Evolutionary conservation across 2,888 invertebrate species (phyloP).

Genomic region (Dugesia japonica): DNA sequence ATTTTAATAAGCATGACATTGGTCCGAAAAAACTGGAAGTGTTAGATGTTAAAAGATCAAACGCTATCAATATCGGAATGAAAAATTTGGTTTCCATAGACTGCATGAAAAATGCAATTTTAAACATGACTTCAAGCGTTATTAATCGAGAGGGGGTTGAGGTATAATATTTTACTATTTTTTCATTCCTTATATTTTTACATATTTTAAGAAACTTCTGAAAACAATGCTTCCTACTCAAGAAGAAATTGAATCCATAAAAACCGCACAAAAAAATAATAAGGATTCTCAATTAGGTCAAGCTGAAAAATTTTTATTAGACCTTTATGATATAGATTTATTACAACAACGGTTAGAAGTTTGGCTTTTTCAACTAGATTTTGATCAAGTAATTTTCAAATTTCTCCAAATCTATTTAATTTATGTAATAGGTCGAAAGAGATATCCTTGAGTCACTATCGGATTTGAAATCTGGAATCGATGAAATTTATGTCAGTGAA

Average conservation of each 20-base stretch:
- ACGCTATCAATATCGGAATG: constrained; percentile 97
- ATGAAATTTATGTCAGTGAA: constrained; percentile 70
- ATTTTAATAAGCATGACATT: constrained; percentile 32
- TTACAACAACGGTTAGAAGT: constrained; percentile 75
- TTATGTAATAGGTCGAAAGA: constrained; percentile 49
- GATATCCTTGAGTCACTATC: constrained; percentile 95
- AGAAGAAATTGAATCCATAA: constrained; percentile 82
- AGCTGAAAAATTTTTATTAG: constrained; percentile 93
- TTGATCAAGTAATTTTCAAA: constrained; percentile 55
- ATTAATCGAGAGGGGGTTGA: constrained; percentile 94
- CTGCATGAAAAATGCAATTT: constrained; percentile 81
- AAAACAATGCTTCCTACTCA: constrained; percentile 87
- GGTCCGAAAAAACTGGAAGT: constrained; percentile 68
- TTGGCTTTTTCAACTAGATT: constrained; percentile 96
- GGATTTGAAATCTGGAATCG: constrained; percentile 86
- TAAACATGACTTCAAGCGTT: constrained; percentile 96
- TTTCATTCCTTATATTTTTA: background rate
- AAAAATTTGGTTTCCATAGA: constrained; percentile 90
- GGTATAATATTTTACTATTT: constrained; percentile 46
- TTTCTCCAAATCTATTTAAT: background rate
- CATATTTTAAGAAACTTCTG: constrained; percentile 60
- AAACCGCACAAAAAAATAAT: constrained; percentile 78
- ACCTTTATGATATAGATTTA: constrained; percentile 82
- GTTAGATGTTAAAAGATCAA: constrained; percentile 84
- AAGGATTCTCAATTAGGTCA: constrained; percentile 67